Percentiles rank a stretch among this genome's conserved stretches.
Conservation (phyloP, 2,888 invertebrate species). For the Coleophora deauratella region DNA sequence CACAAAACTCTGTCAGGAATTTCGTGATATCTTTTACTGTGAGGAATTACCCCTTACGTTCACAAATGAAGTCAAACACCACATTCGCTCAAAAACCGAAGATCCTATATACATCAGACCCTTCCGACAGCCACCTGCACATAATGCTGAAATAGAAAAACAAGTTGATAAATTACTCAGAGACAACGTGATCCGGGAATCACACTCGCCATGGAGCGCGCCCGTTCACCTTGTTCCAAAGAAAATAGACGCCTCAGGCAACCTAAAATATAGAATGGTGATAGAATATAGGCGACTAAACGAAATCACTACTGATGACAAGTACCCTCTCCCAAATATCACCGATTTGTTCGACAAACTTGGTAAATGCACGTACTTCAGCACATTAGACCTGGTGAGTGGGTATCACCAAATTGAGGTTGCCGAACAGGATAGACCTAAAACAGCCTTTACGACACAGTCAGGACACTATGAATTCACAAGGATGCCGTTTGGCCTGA, state of each 20-base stretch:
- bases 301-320: constrained; percentile 25
- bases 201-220: constrained; percentile 30
- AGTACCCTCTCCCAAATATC: too few relatives aligned
- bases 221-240: constrained; percentile 38
- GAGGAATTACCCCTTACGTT: constrained; percentile 23
- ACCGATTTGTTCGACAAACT: too few relatives aligned
- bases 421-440: constrained; percentile 12
- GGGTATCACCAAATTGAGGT: constrained; percentile 24
- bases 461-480: constrained; percentile 21
- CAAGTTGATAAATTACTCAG: too few relatives aligned
- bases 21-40: constrained; percentile 26
- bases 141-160: too few relatives aligned
- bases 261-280: constrained; percentile 26
- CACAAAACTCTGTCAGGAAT: constrained; percentile 19
- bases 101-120: too few relatives aligned
- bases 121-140: too few relatives aligned
- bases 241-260: constrained; percentile 27
- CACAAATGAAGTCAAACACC: constrained; percentile 11
- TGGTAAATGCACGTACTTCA: too few relatives aligned
- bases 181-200: constrained; percentile 28
- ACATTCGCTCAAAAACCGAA: constrained; percentile 15
- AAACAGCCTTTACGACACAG: constrained; percentile 22
- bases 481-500: constrained; percentile 23
- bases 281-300: constrained; percentile 21
- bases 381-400: constrained; percentile 23